Conservation (phyloP, 2,113 vertebrate genomes). For the Gallinago paraguaiae region DNA sequence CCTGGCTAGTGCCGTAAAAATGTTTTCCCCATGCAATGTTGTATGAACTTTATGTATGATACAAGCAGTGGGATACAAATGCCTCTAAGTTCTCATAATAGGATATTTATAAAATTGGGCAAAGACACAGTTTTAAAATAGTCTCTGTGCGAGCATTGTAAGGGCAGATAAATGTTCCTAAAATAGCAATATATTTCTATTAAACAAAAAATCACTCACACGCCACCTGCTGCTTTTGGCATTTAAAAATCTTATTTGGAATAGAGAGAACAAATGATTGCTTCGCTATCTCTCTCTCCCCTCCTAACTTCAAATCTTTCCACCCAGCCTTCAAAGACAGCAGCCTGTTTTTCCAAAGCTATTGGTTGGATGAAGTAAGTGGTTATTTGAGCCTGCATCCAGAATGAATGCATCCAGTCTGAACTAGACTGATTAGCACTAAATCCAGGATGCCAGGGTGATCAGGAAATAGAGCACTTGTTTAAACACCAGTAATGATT, state of each 20-base stretch:
- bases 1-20: background rate
- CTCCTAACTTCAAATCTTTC: slow-evolving; percentile 24
- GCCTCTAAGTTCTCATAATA: slow-evolving; percentile 14
- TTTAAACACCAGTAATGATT: slow-evolving; percentile 6
- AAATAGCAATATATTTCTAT: slow-evolving; percentile 59
- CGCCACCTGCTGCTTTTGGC: slow-evolving; percentile 59
- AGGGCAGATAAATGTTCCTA: slow-evolving; percentile 36
- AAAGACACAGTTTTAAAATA: slow-evolving; percentile 29
- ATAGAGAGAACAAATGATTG: slow-evolving; percentile 23
- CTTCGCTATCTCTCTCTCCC: slow-evolving; percentile 22
- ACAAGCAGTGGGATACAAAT: background rate
- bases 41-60: background rate
- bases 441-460: background rate
- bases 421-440: slow-evolving; percentile 32
- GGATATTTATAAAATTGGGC: slow-evolving; percentile 22
- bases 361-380: background rate
- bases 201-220: slow-evolving; percentile 57
- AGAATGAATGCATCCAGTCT: slow-evolving; percentile 16
- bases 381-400: slow-evolving; percentile 12
- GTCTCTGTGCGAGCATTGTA: background rate
- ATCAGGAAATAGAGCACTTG: slow-evolving; percentile 11
- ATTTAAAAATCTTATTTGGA: slow-evolving; percentile 61
- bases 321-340: background rate
- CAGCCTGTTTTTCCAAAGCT: slow-evolving; percentile 2
- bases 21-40: background rate